Evolutionary conservation across 2,797 vertebrate genomes (phyloP), one percentile per base, ranked within the genome.

Genomic region (Enteromius argenteus): DNA sequence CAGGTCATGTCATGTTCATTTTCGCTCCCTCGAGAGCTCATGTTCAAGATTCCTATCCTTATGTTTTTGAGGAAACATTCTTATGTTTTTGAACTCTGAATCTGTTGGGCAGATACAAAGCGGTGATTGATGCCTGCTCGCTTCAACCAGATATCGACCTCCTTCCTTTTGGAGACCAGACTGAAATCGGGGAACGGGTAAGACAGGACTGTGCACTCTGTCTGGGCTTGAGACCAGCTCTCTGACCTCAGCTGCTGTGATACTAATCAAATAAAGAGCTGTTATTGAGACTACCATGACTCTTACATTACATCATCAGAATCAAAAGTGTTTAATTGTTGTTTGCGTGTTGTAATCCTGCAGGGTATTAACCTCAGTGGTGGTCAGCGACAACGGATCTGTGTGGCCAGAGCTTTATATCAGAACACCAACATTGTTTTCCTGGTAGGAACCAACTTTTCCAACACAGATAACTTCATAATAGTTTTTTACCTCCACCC

Each of bases 351-450:
- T 94, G 13, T 93, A 66, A 82, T 91, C 83, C 68, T 73, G 49
- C 91, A 99, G 98, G 98, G 98, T 72, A 99, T 99, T 94, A 99
- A 99, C 89, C 94, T 99, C 87, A 99, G 98, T 49, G 98, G 98
- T 5, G 98, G 98, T 0, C 98, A 99, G 91, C 95, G 98, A 58
- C 98, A 99, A 93, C 95, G 98, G 35, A 99, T 99, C 91, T 98
- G 98, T 72, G 98, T 99, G 88, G 97, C 96, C 81, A 92, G 98
- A 89, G 98, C 98, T 1, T 96, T 99, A 53, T 99, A 99, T 91
- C 98, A 99, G 91, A 98, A 99, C 92, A 99, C 98, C 92, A 99
- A 97, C 92, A 96, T 99, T 7, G 97, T 99, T 90, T 98, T 99
- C 92, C 91, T 99, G 97, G 98, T 99, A 94, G 96, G 96, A 82